Conservation (phyloP, 2,888 invertebrate genomes). For the Diploptera punctata region DNA sequence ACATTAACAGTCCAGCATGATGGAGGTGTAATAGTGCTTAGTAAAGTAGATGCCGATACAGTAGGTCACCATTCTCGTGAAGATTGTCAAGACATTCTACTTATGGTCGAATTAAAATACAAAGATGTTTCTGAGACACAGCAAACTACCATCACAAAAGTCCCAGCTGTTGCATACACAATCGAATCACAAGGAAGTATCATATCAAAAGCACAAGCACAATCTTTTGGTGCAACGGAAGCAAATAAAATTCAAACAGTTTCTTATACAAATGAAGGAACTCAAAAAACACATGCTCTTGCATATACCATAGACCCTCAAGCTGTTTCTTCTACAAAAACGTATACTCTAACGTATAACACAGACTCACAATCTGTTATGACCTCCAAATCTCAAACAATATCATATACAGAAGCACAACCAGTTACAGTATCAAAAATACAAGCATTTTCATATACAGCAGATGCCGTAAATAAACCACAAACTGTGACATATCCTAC, state of each 20-base stretch:
- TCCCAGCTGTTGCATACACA: constrained; percentile 33
- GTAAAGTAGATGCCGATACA: constrained; percentile 44
- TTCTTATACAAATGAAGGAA: constrained; percentile 40
- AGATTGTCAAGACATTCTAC: constrained; percentile 46
- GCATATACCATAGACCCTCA: constrained; percentile 30
- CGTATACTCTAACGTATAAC: constrained; percentile 22
- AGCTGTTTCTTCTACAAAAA: constrained; percentile 6
- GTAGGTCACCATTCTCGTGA: constrained; percentile 35
- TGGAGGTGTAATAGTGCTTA: constrained; percentile 46
- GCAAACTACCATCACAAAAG: constrained; percentile 30
- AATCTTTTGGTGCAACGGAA: constrained; percentile 32
- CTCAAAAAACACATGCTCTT: constrained; percentile 18
- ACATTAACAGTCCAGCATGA: constrained; percentile 42
- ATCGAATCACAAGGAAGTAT: constrained; percentile 21
- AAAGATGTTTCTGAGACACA: constrained; percentile 39
- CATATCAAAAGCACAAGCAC: constrained; percentile 7
- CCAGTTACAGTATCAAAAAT: constrained; percentile 15
- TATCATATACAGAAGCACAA: constrained; percentile 14
- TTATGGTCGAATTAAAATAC: constrained; percentile 49
- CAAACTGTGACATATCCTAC: constrained; percentile 14
- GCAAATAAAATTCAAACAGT: constrained; percentile 39
- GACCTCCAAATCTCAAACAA: background rate
- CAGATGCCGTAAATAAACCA: constrained; percentile 13
- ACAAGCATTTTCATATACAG: constrained; percentile 8
- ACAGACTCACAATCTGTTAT: constrained; percentile 21